These are phyloP conservation scores for Andricus curvator DNA, from an alignment of 2,888 invertebrate species.

Conservation along the genomic window DNA sequence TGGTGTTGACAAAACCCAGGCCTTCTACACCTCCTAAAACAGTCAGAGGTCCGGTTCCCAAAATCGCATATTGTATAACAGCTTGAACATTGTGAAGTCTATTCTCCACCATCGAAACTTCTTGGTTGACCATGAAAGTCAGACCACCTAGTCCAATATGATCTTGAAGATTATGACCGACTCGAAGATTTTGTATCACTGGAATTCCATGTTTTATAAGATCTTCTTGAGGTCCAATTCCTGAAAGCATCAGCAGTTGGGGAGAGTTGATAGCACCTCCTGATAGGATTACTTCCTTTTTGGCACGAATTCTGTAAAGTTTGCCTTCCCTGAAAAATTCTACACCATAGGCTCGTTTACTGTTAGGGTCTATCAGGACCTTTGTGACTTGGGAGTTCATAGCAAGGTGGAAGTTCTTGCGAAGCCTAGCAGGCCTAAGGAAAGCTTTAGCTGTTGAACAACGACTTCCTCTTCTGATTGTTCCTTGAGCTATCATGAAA, in stretches of 20 bases:
- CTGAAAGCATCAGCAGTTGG: constrained; percentile 95
- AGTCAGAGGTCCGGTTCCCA: constrained; percentile 91
- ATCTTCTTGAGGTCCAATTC: constrained; percentile 88
- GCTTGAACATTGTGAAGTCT: constrained; percentile 89
- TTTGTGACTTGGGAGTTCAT: constrained; percentile 89
- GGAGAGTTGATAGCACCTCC: constrained; percentile 96
- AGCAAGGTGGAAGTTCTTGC: constrained; percentile 91
- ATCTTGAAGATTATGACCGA: constrained; percentile 93
- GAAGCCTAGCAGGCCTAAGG: constrained; percentile 87
- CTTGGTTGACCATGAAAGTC: constrained; percentile 89
- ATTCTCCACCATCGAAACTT: constrained; percentile 89
- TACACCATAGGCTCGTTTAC: constrained; percentile 89
- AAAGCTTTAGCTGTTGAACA: constrained; percentile 95
- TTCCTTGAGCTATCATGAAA: constrained; percentile 93
- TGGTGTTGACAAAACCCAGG: constrained; percentile 93
- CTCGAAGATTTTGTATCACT: constrained; percentile 88
- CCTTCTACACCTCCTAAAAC: constrained; percentile 94
- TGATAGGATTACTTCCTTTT: constrained; percentile 93
- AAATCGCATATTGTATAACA: constrained; percentile 89
- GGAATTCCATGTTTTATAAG: constrained; percentile 87
- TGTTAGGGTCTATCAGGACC: constrained; percentile 79
- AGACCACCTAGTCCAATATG: constrained; percentile 93
- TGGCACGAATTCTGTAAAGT: constrained; percentile 86
- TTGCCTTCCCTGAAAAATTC: constrained; percentile 88
- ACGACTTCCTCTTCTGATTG: constrained; percentile 87